Evolutionary conservation across 2,113 vertebrate genomes (phyloP).

Genomic region (Bubo blakistoni): DNA sequence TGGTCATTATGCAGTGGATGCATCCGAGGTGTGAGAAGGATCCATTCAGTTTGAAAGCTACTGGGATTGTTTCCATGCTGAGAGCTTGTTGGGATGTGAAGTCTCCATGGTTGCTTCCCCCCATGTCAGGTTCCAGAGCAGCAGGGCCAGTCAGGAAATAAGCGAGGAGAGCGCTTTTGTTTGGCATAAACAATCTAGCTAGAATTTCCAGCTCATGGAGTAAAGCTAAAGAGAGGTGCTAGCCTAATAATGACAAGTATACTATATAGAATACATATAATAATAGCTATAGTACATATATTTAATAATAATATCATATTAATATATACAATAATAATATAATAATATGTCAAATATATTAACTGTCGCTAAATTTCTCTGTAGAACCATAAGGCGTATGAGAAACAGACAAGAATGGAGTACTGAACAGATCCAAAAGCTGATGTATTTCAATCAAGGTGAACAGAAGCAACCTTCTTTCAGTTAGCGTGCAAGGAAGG

Average conservation of each 20-base stretch:
- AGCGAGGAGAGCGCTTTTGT: background rate
- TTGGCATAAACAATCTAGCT: background rate
- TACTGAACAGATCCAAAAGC: background rate
- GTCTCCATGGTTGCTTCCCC: background rate
- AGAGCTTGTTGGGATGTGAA: background rate
- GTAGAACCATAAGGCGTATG: background rate
- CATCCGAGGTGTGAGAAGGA: background rate
- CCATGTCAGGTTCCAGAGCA: rapidly evolving
- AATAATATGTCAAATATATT: background rate
- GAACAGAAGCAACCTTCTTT: background rate
- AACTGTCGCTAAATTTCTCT: background rate
- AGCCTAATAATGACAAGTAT: background rate
- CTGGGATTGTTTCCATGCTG: background rate
- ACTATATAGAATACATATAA: background rate
- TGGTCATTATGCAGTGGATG: background rate
- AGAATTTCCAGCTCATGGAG: background rate
- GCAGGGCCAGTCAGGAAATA: rapidly evolving
- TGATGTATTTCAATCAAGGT: background rate
- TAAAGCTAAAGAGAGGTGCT: background rate
- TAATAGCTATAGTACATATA: background rate
- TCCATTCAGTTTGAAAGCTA: background rate
- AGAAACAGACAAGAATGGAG: background rate
- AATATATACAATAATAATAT: background rate
- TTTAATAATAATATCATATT: background rate
- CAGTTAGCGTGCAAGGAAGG: background rate